Base-by-base conservation (phyloP, 2,888 invertebrate genomes). In the Bursaphelenchus okinawaensis region DNA sequence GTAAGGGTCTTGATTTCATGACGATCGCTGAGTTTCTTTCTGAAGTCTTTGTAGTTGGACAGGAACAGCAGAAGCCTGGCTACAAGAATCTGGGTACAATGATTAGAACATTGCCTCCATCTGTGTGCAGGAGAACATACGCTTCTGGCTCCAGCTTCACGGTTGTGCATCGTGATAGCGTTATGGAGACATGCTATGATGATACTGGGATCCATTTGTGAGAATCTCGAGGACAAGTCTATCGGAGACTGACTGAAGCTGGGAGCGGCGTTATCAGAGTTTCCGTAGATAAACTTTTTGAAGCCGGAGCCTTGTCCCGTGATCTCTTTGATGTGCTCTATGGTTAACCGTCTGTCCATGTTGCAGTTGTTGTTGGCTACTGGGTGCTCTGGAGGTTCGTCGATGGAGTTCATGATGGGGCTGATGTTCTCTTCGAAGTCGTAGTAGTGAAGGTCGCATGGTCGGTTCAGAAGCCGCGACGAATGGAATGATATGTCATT, bases 91-190 rank as follows among this genome's bases (percentile, higher is more conserved):
- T 87, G 87, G 57, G 87, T 83, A 79, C 88, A 88, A 77, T 88
- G 88, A 72, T 87, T 85, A 70, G 85, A 86, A 80, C 87, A 88
- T 76, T 86, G 86, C 51, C 87, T 85, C 84, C 86, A 86, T 73
- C 88, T 70, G 67, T 82, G 84, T 74, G 87, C 87, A 23, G 88
- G 88, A 62, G 87, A 86, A 80, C 88, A 88, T 75, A 86, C 86
- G 19, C 62, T 28, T 75, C 74, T 87, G 57, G 87, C 86, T 56
- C 78, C 87, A 54, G 87, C 86, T 57, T 87, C 87, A 65, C 88
- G 83, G 77, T 88, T 87, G 79, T 88, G 87, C 82, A 87, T 85
- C 52, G 87, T 87, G 70, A 88, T 85, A 51, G 87, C 86, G 77
- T 87, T 87, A 80, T 87, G 87, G 55, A 88, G 84, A 61, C 87